These are phyloP conservation scores for Sceloporus tristichus DNA, from an alignment of 2,113 vertebrate genomes.

Conservation along the genomic window DNA sequence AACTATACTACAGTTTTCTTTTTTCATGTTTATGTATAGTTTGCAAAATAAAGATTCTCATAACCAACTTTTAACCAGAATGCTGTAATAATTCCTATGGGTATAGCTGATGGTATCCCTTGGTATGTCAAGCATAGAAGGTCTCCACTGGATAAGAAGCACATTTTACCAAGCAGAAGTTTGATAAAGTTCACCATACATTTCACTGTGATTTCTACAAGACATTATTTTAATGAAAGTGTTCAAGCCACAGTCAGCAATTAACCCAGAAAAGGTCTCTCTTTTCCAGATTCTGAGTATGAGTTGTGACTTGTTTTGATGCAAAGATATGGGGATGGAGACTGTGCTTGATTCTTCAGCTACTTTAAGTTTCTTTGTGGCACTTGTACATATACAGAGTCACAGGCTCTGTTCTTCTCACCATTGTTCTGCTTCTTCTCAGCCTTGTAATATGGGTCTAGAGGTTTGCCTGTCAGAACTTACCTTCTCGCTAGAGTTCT, in stretches of 20 bases:
- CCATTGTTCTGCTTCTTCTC: not conserved
- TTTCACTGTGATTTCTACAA: not conserved
- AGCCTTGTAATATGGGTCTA: not conserved
- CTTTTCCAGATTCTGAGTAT: not conserved
- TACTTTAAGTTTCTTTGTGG: not conserved
- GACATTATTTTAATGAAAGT: not conserved
- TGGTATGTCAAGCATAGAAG: not conserved
- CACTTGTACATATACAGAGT: not conserved
- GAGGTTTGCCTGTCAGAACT: not conserved
- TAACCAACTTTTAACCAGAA: constrained; percentile 80
- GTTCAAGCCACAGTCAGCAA: not conserved
- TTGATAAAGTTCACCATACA: not conserved
- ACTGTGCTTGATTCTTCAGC: not conserved
- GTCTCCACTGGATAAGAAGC: not conserved
- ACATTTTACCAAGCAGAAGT: not conserved
- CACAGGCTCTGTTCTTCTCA: not conserved
- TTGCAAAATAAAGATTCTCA: constrained; percentile 97
- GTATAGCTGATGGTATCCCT: constrained; percentile 34
- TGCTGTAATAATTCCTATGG: constrained; percentile 46
- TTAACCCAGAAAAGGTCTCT: not conserved
- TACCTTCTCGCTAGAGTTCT: not conserved
- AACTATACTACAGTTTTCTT: constrained; percentile 85
- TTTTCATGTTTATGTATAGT: constrained; percentile 94
- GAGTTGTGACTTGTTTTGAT: not conserved
- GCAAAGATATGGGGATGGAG: not conserved